Base-by-base conservation (phyloP, 2,113 vertebrate species). In the Origma solitaria region DNA sequence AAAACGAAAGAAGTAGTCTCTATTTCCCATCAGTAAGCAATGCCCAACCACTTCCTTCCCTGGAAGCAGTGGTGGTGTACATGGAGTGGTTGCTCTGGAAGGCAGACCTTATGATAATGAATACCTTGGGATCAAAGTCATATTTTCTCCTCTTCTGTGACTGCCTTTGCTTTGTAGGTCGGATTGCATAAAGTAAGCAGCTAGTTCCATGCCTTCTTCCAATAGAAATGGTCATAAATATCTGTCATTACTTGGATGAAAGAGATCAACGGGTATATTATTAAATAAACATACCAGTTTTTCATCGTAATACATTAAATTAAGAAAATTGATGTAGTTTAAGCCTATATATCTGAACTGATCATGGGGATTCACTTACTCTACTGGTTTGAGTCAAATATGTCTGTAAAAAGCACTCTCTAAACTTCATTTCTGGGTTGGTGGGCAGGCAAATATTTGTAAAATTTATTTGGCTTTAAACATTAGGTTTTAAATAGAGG, bases 71-170 rank as follows among this genome's bases (percentile, higher is more conserved):
- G 1, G 42, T 78, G 57, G 15, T 30, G 20, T 65, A 31, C 0
- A 1, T 5, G 23, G 8, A 37, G 14, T 3, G 10, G 3, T 66
- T 66, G 22, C 35, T 78, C 37, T 60, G 33, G 33, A 68, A 58
- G 38, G 38, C 44, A 77, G 58, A 35, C 2, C 0, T 44, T 0
- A 0, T 24, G 10, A 17, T 35, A 33, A 28, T n/a, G 10, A n/a
- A 13, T 21, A n/a, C 16, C 18, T 18, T 40, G 33, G 51, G 13
- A 31, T 45, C 45, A 50, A 61, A 70, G 21, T 33, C 20, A 11
- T 7, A 10, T 9, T 40, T 83, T 50, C 8, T 78, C 7, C 38
- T 57, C 57, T 50, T 37, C 27, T 50, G 4, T 11, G 6, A 10
- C 31, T 71, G 33, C 27, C 11, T 64, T 77, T 91, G n/a, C 56